Base-by-base conservation (phyloP, 1,140 invertebrate species). In the Cyclargus thomasi region DNA sequence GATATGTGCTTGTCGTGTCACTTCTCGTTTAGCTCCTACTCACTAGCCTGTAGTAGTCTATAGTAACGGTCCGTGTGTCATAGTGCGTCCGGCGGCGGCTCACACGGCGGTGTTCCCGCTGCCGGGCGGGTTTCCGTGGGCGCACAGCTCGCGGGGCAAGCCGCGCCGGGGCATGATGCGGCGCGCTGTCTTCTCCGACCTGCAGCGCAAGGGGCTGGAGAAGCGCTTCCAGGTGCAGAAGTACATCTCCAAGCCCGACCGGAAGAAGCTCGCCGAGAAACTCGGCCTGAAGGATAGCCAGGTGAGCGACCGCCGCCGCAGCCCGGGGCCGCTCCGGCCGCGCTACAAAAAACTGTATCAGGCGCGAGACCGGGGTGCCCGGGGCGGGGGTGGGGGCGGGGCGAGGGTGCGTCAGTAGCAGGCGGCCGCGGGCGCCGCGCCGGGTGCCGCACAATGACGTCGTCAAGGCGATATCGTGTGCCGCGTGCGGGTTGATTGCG, bases 211-310 rank as follows among this genome's bases (percentile, higher is more conserved):
- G 75, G 98, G 98, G 0, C 91, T 99, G 64, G 98, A 99, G 90
- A 96, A 97, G 74, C 90, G 97, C 76, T 99, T 99, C 90, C 97
- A 98, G 85, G 93, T 98, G n/a, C 98, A 99, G 90, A 99, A 99
- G 88, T 99, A 99, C 88, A 99, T 99, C 79, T 98, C 97, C 68
- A 99, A 99, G 87, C 97, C 97, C 0, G 98, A 99, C 88, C 93
- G 98, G 80, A 97, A 98, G 89, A 98, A 99, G 81, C 90, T 99
- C 29, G 98, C 98, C 0, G 97, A 98, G 83, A 97, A 98, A 86
- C 92, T 99, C 53, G 98, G 97, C 20, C 92, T 99, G 0, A 99
- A 98, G 77, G 98, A 99, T 80, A 97, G 96, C 78, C 97, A 97
- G 94, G 97, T 97, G 78, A 93, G 91, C 1, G 2, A 21, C 63